phyloP scores from a whole-genome alignment of 2,113 vertebrate species.

The Cynopterus brachyotis region DNA sequence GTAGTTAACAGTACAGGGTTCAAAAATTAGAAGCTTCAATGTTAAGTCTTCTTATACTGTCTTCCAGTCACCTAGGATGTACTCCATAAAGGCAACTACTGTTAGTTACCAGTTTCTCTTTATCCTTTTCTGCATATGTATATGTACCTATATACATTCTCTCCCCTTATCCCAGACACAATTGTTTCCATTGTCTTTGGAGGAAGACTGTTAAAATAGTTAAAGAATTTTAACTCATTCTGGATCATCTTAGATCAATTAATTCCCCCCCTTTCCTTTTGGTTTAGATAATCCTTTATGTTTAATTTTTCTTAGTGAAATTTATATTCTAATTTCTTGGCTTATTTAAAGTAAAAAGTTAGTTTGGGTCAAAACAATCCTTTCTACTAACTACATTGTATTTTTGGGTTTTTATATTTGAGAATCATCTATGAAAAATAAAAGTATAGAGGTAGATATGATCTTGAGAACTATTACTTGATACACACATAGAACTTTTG shows the following conservation, averaged over 20 bases:
- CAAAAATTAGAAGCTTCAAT: background rate
- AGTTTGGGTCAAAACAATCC: background rate
- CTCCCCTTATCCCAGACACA: background rate
- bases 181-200: background rate
- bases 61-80: background rate
- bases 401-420: background rate
- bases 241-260: background rate
- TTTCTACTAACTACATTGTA: background rate
- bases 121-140: background rate
- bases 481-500: background rate
- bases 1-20: background rate
- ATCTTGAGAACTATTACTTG: background rate
- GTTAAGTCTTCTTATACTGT: background rate
- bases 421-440: slow-evolving; percentile 28
- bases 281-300: background rate
- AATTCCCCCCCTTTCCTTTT: background rate
- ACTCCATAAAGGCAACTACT: background rate
- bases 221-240: background rate
- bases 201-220: slow-evolving; percentile 8
- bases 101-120: background rate
- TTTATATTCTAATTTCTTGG: slow-evolving; percentile 24
- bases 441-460: background rate
- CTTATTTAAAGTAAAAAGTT: slow-evolving; percentile 31
- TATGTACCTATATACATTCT: background rate
- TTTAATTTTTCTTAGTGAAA: slow-evolving; percentile 46